These are phyloP conservation scores for Ictalurus furcatus DNA, from an alignment of 2,113 vertebrate species.

Conservation along the genomic window DNA sequence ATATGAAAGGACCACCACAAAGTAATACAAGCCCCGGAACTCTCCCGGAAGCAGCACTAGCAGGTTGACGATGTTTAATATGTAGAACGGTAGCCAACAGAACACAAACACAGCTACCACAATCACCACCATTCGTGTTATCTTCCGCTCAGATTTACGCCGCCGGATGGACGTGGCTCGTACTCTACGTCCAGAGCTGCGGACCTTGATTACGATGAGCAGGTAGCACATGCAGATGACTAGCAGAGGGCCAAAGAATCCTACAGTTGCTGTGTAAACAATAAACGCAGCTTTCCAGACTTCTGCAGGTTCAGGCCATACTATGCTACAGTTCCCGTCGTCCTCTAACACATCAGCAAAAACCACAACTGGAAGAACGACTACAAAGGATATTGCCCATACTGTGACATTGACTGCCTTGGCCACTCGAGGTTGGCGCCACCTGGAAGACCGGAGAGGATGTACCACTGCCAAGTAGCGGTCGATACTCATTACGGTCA, in stretches of 20 bases:
- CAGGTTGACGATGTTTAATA: constrained; percentile 91
- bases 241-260: constrained; percentile 89
- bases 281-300: constrained; percentile 90
- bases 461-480: constrained; percentile 93
- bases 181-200: constrained; percentile 82
- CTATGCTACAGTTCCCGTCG: constrained; percentile 89
- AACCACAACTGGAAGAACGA: constrained; percentile 89
- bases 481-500: constrained; percentile 94
- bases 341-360: constrained; percentile 86
- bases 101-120: constrained; percentile 89
- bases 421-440: constrained; percentile 86
- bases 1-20: constrained; percentile 92
- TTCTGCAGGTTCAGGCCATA: constrained; percentile 87
- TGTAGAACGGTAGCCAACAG: constrained; percentile 94
- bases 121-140: constrained; percentile 93
- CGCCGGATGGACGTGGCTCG: constrained; percentile 80
- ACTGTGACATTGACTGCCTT: constrained; percentile 83
- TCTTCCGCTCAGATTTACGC: constrained; percentile 85
- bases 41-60: constrained; percentile 85
- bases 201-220: constrained; percentile 89
- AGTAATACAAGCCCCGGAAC: constrained; percentile 87
- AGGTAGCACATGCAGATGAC: constrained; percentile 93
- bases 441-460: constrained; percentile 83
- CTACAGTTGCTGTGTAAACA: constrained; percentile 84
- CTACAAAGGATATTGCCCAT: constrained; percentile 87